phyloP scores from a whole-genome alignment of 2,888 invertebrate genomes.

The Luperina nickerlii region DNA sequence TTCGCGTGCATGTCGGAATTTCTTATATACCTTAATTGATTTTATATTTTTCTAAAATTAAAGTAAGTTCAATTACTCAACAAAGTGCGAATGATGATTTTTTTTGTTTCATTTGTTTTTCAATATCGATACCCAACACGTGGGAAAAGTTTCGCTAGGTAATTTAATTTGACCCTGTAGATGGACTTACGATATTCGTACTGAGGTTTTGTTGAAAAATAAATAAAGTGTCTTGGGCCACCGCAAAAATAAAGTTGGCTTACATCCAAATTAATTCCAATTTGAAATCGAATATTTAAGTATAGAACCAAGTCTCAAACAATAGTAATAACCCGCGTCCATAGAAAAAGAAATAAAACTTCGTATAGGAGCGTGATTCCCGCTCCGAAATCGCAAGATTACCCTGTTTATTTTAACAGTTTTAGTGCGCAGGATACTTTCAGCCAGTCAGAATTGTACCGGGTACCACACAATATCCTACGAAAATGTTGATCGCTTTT shows the following conservation, averaged over 20 bases:
- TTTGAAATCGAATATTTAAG: background rate
- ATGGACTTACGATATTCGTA: background rate
- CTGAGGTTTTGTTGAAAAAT: background rate
- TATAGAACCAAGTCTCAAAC: background rate
- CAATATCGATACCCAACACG: background rate
- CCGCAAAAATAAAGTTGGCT: background rate
- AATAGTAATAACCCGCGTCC: background rate
- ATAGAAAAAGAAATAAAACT: conserved; percentile 1
- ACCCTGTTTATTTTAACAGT: background rate
- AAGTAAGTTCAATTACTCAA: background rate
- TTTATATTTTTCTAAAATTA: background rate
- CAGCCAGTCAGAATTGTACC: background rate
- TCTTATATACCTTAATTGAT: too few relatives aligned
- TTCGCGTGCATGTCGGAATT: background rate
- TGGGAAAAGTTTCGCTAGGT: background rate
- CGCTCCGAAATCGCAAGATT: background rate
- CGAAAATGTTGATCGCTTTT: background rate
- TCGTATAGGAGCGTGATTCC: background rate
- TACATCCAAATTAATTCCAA: conserved; percentile 7
- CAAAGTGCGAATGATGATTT: background rate
- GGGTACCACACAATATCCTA: background rate
- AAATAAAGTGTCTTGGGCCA: background rate
- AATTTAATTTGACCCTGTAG: background rate
- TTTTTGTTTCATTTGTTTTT: background rate
- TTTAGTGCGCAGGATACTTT: background rate